Evolutionary conservation across 2,888 invertebrate species (phyloP), one percentile per base, ranked within the genome.

Genomic region (Polylopha cassiicola): DNA sequence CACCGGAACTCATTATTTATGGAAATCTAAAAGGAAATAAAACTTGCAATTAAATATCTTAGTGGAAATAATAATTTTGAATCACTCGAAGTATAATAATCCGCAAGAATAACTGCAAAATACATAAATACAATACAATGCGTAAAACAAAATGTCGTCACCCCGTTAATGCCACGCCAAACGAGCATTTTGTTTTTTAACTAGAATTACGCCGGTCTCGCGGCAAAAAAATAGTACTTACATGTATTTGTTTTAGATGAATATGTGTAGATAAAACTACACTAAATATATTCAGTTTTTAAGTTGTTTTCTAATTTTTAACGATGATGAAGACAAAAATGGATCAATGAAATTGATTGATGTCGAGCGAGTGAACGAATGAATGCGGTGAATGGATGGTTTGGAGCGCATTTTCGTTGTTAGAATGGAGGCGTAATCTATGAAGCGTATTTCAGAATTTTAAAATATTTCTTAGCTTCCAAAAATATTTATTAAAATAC

Each of bases 101-200:
- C 41, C 41, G 34, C 33, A 37, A 10, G 14, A 24, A 41, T 29
- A 37, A 42, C 43, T 51, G 53, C 63, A 70, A 68, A 63, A 72
- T 70, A 72, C 61, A 73, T 75, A 73, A 71, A 76, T 77, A 80
- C 73, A 75, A 75, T 64, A 75, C 36, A 37, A 27, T 37, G 28
- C 65, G 69, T 65, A 74, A 80, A 81, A 84, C 84, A 84, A 84
- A 71, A 84, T 84, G 84, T 84, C 84, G 80, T 62, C 81, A 69
- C 59, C 53, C 64, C 67, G 62, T 68, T 58, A 71, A 73, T 78
- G 82, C 84, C 82, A 84, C 81, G 82, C 69, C 68, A 72, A n/a
- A 21, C 39, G 32, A 15, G 34, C 36, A 41, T 26, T 36, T 41
- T 14, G 16, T 27, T 18, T 31, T 42, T 32, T 22, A 15, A 10